Evolutionary conservation across 2,888 invertebrate genomes (phyloP).

Genomic region (Arctia plantaginis): DNA sequence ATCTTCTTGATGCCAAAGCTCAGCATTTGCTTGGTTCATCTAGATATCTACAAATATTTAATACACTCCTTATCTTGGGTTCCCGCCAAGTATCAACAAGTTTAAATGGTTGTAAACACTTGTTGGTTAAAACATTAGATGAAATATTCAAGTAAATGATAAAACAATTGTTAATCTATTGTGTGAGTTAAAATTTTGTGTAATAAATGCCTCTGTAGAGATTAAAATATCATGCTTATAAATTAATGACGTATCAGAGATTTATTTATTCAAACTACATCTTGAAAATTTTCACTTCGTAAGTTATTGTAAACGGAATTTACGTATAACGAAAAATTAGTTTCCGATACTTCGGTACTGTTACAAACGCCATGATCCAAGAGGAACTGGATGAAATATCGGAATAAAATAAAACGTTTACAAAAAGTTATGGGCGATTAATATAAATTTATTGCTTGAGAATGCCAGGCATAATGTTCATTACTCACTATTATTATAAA

Average conservation of each 20-base stretch:
- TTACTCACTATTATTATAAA: no score
- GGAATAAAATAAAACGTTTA: no score
- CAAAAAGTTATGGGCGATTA: no score
- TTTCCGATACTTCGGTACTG: no score
- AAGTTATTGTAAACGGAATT: no score
- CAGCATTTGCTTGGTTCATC: background rate
- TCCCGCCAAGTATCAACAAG: slow-evolving; percentile 9
- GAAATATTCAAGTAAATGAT: background rate
- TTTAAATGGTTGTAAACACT: background rate
- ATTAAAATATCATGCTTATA: background rate
- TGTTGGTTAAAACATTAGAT: background rate
- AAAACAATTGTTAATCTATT: background rate
- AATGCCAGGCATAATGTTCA: no score
- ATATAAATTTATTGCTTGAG: no score
- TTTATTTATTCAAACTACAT: background rate
- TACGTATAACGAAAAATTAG: no score
- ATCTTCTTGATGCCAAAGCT: background rate
- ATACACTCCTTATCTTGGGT: slow-evolving; percentile 4
- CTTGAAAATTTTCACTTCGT: no score
- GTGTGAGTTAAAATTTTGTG: background rate
- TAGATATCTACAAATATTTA: background rate
- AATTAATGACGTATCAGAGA: background rate
- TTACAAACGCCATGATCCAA: no score
- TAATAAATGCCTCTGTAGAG: background rate
- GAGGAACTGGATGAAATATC: no score